Evolutionary conservation across 2,888 invertebrate species (phyloP), one percentile per base, ranked within the genome.

Genomic region (Pterostichus niger): DNA sequence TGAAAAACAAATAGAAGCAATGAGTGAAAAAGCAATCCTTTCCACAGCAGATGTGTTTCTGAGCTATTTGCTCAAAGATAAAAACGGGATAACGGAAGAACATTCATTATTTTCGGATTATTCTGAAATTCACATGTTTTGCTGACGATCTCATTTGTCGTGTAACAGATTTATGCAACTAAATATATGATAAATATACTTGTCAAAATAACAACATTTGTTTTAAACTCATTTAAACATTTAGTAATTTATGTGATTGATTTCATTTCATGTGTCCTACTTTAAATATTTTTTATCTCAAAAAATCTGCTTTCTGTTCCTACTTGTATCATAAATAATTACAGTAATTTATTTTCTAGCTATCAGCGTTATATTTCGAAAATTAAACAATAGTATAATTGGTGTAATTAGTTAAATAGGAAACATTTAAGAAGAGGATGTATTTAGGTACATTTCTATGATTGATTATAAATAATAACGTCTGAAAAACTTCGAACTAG

Each of bases 51-150:
- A 71, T 71, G 68, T 44, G 44, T 64, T 35, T 64, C 40, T 64
- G 35, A 13, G 7, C 15, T 71, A 40, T 44, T 44, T 44, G 13
- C n/a, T 44, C 68, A 71, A 17, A 44, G 44, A 44, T 40, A 40
- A 71, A 71, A 71, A 40, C 64, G 68, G 17, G 9, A 7, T 44
- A 13, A 15, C 9, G 15, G 6, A 71, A 71, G 44, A 71, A 40
- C 68, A 17, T 71, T 71, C 68, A 71, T 71, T 71, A 71, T 71
- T 44, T 71, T 44, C 68, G 68, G 44, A 71, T 71, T 71, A 71
- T 40, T 44, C 68, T 40, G 24, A 17, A 15, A 56, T 56, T 56
- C 6, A 40, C 54, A 10, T 71, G 44, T 71, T 71, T 71, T 71
- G 68, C 17, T 15, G 15, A 9, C 7, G 61, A 33, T 52, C 5